A percentile compares a stretch with the other conserved stretches of the same genome.
These are phyloP conservation scores for Psephotus haematonotus DNA, from an alignment of 2,113 vertebrate genomes.

Conservation along the genomic window DNA sequence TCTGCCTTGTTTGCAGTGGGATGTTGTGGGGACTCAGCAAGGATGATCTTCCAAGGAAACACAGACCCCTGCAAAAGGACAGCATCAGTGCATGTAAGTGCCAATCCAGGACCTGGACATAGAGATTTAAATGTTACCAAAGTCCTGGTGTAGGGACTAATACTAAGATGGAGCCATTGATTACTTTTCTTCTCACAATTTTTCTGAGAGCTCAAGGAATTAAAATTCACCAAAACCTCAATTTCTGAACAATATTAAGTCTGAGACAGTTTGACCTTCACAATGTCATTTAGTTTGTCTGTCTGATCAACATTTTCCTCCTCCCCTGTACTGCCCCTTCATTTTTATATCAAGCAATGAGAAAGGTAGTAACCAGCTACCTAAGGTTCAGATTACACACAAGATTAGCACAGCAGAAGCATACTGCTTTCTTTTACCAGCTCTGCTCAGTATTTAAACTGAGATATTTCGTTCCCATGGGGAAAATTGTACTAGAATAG, in stretches of 20 bases:
- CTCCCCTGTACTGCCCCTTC: not conserved
- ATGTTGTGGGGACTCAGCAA: not conserved
- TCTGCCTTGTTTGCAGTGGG: not conserved
- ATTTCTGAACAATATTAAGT: not conserved
- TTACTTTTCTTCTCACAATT: not conserved
- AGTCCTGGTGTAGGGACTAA: not conserved
- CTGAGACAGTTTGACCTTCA: not conserved
- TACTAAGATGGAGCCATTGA: not conserved
- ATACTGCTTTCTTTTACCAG: not conserved
- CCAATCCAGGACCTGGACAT: not conserved
- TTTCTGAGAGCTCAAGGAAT: not conserved
- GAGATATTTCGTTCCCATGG: slow-evolving; percentile 13
- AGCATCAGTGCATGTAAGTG: not conserved
- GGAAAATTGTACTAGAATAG: slow-evolving; percentile 43
- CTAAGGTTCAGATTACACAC: not conserved
- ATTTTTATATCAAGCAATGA: not conserved
- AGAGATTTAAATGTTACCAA: not conserved
- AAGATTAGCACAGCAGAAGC: not conserved
- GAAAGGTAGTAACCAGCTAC: not conserved
- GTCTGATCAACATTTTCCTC: not conserved
- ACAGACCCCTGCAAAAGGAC: not conserved
- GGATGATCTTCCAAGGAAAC: not conserved
- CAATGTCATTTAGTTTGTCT: not conserved
- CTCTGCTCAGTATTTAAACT: slow-evolving; percentile 52
- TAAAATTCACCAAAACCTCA: not conserved